Base-by-base conservation (phyloP, 2,113 vertebrate species). In the Prionailurus bengalensis region DNA sequence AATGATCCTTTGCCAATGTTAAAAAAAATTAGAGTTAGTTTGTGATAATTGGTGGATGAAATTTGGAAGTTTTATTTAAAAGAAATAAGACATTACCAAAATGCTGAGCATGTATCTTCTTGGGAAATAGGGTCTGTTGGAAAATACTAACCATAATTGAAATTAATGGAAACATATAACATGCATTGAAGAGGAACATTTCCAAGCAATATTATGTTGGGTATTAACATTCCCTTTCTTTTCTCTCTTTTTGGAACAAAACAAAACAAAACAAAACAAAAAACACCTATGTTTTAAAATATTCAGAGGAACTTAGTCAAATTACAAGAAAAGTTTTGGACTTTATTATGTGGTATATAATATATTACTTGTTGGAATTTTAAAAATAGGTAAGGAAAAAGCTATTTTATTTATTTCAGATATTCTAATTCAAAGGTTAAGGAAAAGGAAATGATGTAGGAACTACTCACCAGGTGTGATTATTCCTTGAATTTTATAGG, bases 31-130 rank as follows among this genome's bases (percentile, higher is more conserved):
- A 39, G 31, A n/a, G 11, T 90, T 89, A 76, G 36, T 86, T 89
- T 89, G 51, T 84, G 29, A 88, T 68, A 79, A 90, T 70, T 88
- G 3, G 25, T 81, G 5, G 21, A 19, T 70, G 29, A 89, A 91
- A 84, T 85, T 80, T 91, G 71, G 23, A 94, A 48, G 29, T 74
- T 89, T 88, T 81, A 27, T 94, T 90, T 95, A 36, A 96, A 93
- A 33, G 36, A 87, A 68, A n/a, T 58, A 79, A 58, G 27, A 91
- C 12, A 36, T 27, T 91, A 21, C 88, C 21, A 94, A 93, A 96
- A 87, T 82, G 1, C 15, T 85, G 23, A 88, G 13, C 4, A 36
- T 36, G 15, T 92, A 31, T 89, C 70, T 80, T 89, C 5, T 42
- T 58, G 48, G 51, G 61, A 61, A 92, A 65, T 66, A 55, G 4